Conservation (phyloP, 2,888 invertebrate genomes). For the Dryadula phaetusa region DNA sequence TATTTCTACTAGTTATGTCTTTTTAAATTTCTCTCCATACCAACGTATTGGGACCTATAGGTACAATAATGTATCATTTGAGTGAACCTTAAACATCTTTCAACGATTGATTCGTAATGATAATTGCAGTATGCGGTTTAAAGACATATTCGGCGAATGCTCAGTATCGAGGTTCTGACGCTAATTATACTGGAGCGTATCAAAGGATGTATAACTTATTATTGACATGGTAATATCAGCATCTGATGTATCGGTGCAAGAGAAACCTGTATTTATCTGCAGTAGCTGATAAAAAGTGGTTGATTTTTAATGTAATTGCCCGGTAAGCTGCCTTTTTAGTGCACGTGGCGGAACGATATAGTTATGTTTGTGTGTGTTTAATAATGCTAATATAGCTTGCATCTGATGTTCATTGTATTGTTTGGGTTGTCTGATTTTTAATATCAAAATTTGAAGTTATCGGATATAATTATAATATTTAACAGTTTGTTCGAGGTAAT, state of each 20-base stretch:
- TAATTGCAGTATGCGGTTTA: conserved; percentile 70
- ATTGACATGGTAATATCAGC: conserved; percentile 63
- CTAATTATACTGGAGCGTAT: conserved; percentile 70
- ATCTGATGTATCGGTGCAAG: conserved; percentile 51
- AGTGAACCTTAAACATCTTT: conserved; percentile 77
- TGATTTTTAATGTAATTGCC: conserved; percentile 52
- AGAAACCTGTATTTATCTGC: conserved; percentile 51
- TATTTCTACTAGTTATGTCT: neutral
- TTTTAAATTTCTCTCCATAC: neutral
- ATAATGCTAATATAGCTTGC: neutral
- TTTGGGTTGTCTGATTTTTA: neutral
- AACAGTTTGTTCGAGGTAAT: too few species aligned
- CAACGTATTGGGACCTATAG: neutral
- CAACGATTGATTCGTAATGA: conserved; percentile 62
- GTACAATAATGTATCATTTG: conserved; percentile 32
- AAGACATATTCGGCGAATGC: conserved; percentile 67
- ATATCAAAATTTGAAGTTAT: neutral
- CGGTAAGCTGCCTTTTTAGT: conserved; percentile 30
- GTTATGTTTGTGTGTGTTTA: conserved; percentile 1
- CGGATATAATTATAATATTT: neutral
- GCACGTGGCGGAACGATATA: neutral
- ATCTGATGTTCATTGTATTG: neutral
- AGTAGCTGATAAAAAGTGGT: conserved; percentile 49
- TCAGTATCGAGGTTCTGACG: conserved; percentile 68
- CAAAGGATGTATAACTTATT: conserved; percentile 65